Evolutionary conservation across 1,140 invertebrate species (phyloP), one percentile per base, ranked within the genome.

Genomic region (Radopholus similis): DNA sequence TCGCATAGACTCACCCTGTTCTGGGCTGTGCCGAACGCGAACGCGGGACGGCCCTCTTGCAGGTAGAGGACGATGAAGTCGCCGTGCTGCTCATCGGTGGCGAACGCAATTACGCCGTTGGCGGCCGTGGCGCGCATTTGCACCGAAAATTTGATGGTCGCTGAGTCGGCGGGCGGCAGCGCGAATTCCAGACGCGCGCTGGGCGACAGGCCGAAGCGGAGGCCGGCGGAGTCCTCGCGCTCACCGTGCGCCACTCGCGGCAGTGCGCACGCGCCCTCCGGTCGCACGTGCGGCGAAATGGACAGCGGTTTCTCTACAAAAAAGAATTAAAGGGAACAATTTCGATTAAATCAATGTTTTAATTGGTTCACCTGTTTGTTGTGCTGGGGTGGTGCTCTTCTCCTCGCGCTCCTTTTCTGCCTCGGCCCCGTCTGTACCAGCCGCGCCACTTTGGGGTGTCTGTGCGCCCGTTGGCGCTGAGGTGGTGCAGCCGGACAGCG

Each of bases 101-200:
- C 88, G 82, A 93, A 96, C 82, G 96, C 90, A 37, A 93, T 86
- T 1, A 95, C 86, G 44, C 95, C 94, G 74, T 91, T 87, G 0
- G 86, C 81, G 53, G 87, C 85, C 37, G 85, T 86, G 0, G 93
- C 95, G 72, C 90, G 90, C 81, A 97, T 88, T 23, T 90, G 88
- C 11, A 96, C 85, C 23, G 30, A 2, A 2, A 70, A 63, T 8
- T 64, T 88, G 71, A 95, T 89, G 54, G 89, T 88, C 76, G 77
- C 74, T 35, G 67, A 80, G n/a, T 79, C 70, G 37, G 73, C 74
- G 49, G 83, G 65, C 11, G 83, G 82, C 11, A 78, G 55, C 83
- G 74, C 89, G 86, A 90, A 92, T 75, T 89, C 87, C 30, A 85
- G 84, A 49, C 87, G 85, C 1, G 88, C 88, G 65, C 81, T 63